Evolutionary conservation across 2,888 invertebrate species (phyloP).

Genomic region (Temnothorax ravouxi): DNA sequence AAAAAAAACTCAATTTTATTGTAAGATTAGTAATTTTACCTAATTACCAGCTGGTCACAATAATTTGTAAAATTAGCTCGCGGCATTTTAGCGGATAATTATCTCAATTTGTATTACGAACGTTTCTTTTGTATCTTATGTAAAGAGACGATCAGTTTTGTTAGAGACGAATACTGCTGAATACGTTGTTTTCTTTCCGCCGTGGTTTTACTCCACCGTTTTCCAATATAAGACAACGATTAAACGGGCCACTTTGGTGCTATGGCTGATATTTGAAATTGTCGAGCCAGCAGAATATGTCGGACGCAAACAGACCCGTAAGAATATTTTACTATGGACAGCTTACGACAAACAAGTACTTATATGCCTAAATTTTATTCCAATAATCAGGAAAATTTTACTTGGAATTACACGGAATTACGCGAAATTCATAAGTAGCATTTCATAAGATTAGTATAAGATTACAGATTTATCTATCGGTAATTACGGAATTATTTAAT

Average conservation of each 20-base stretch:
- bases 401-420: not conserved
- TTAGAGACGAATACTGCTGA: slow-evolving; percentile 18
- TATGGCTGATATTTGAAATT: slow-evolving; percentile 62
- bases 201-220: not conserved
- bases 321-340: slow-evolving; percentile 11
- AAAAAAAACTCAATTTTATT: not conserved
- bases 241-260: slow-evolving; percentile 36
- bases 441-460: not conserved
- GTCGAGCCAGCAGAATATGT: slow-evolving; percentile 32
- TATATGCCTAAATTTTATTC: not conserved
- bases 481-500: not conserved
- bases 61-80: slow-evolving; percentile 1
- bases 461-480: not conserved
- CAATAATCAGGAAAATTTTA: slow-evolving; percentile 6
- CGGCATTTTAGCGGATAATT: not conserved
- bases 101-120: not conserved
- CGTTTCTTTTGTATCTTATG: slow-evolving; percentile 2
- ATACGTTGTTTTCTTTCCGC: slow-evolving; percentile 1
- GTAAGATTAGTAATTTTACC: not conserved
- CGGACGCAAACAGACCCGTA: not conserved
- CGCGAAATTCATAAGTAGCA: not conserved
- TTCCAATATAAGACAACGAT: slow-evolving; percentile 30
- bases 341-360: not conserved
- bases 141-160: slow-evolving; percentile 13
- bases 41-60: not conserved